A percentile compares a stretch with the other conserved stretches of the same genome.
Conservation (phyloP, 2,797 vertebrate species). For the Hoplostethus atlanticus region DNA sequence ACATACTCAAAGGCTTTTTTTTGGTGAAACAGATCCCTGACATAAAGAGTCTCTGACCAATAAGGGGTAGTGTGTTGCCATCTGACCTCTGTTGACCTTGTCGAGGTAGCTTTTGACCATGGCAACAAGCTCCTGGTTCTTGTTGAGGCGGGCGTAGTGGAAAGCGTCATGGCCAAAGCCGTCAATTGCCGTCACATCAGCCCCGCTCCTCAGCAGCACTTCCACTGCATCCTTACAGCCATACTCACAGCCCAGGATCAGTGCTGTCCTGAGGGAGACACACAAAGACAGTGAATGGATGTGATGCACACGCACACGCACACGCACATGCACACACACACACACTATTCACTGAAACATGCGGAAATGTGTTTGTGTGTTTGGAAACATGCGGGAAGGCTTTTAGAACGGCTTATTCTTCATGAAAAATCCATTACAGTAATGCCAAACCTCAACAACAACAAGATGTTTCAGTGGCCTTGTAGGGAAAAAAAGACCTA, state of each 20-base stretch:
- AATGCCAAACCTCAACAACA: too few relatives aligned
- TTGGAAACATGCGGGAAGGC: too few relatives aligned
- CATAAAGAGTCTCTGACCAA: not conserved
- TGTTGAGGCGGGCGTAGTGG: conserved; percentile 93
- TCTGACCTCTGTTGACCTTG: conserved; percentile 88
- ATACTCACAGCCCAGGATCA: conserved; percentile 95
- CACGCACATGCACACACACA: conserved; percentile 14
- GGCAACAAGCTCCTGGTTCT: conserved; percentile 89
- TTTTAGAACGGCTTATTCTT: too few relatives aligned
- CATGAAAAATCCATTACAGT: too few relatives aligned
- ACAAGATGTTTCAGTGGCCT: too few relatives aligned
- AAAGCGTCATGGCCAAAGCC: conserved; percentile 89
- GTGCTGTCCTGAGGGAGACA: conserved; percentile 86
- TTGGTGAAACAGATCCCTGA: too few relatives aligned
- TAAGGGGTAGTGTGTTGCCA: not conserved
- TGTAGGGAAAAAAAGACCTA: too few relatives aligned
- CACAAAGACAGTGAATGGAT: conserved; percentile 1
- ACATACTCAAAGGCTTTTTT: too few relatives aligned
- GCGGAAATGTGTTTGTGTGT: too few relatives aligned
- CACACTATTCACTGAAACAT: not conserved
- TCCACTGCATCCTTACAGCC: conserved; percentile 95
- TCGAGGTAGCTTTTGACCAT: conserved; percentile 89
- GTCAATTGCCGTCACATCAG: conserved; percentile 88
- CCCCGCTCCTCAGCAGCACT: conserved; percentile 89
- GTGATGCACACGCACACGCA: not conserved